Conservation (phyloP, 2,888 invertebrate genomes). For the Drosophila mettleri region DNA sequence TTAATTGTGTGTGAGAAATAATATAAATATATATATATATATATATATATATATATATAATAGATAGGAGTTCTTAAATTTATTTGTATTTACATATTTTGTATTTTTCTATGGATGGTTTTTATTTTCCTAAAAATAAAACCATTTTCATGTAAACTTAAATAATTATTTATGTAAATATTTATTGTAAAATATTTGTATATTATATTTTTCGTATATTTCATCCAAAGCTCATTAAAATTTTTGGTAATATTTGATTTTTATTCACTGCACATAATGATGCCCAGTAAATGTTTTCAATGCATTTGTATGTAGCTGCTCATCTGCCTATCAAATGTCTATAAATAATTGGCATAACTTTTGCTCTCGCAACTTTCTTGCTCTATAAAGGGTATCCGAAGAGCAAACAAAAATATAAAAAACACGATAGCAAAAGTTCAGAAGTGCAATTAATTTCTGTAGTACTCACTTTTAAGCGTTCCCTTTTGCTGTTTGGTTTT, state of each 20-base stretch:
- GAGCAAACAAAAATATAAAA: slow-evolving; percentile 3
- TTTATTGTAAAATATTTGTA: too few species aligned
- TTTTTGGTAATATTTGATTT: not conserved
- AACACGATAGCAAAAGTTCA: slow-evolving; percentile 41
- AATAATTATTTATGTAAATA: too few species aligned
- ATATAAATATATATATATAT: not conserved
- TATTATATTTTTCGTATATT: not conserved
- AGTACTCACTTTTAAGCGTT: slow-evolving; percentile 28
- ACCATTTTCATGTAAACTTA: too few species aligned
- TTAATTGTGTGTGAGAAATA: slow-evolving; percentile 17
- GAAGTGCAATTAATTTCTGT: slow-evolving; percentile 68
- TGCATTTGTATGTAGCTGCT: not conserved
- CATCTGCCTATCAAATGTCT: not conserved
- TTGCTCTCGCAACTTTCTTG: not conserved
- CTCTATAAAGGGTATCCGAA: slow-evolving; percentile 12
- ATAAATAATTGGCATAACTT: not conserved
- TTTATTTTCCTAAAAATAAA: too few species aligned
- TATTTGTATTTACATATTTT: not conserved
- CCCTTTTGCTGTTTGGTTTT: slow-evolving; percentile 27
- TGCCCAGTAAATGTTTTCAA: not conserved
- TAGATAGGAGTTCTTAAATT: not conserved
- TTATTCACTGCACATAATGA: not conserved
- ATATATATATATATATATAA: not conserved
- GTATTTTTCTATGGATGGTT: too few species aligned
- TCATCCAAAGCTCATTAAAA: too few species aligned